phyloP scores from a whole-genome alignment of 2,888 invertebrate genomes.

The Trichacis sp. region DNA sequence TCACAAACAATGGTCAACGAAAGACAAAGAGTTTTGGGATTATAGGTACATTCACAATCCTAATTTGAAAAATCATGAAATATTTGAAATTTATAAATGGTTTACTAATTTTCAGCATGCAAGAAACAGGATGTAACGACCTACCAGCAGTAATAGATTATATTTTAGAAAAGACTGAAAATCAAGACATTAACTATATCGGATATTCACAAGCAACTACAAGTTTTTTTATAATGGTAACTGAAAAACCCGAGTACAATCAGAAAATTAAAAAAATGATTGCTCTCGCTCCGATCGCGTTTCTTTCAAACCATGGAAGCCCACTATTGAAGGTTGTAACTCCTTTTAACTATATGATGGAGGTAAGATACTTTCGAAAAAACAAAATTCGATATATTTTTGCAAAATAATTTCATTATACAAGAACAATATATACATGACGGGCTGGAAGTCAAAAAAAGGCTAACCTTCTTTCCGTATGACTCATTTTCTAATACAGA shows the following conservation, averaged over 20 bases:
- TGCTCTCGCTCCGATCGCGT: constrained; percentile 67
- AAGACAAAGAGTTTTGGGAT: constrained; percentile 65
- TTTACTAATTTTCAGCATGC: constrained; percentile 72
- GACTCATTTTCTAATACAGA: no score
- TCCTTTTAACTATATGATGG: constrained; percentile 57
- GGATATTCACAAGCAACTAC: constrained; percentile 75
- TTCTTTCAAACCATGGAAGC: constrained; percentile 63
- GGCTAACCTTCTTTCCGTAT: no score
- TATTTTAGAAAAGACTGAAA: constrained; percentile 68
- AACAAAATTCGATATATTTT: no score
- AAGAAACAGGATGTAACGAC: constrained; percentile 75
- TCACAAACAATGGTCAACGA: constrained; percentile 58
- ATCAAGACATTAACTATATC: constrained; percentile 69
- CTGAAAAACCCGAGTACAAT: constrained; percentile 66
- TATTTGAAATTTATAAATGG: no score
- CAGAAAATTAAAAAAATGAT: constrained; percentile 63
- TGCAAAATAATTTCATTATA: no score
- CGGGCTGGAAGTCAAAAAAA: no score
- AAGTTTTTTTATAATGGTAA: constrained; percentile 64
- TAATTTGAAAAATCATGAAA: not conserved
- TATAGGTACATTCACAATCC: constrained; percentile 55
- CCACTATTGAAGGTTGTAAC: constrained; percentile 60
- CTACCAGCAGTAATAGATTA: constrained; percentile 74
- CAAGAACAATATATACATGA: no score
- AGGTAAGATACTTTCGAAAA: no score